These are phyloP conservation scores for Pomacea canaliculata DNA, from an alignment of 2,888 invertebrate genomes.

Conservation along the genomic window DNA sequence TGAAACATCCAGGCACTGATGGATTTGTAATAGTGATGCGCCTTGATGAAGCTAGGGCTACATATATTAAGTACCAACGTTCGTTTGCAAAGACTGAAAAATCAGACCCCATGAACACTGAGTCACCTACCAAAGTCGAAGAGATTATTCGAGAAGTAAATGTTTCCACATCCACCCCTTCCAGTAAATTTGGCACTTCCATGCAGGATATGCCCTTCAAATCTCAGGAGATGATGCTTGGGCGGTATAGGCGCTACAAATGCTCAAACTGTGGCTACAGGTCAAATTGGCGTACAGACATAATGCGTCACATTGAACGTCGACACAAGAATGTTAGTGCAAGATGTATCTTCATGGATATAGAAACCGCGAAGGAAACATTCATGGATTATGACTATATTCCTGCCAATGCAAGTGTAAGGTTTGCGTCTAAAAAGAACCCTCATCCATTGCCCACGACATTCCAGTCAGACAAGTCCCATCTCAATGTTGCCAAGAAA, in stretches of 20 bases:
- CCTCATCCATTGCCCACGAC: not conserved
- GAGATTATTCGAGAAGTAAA: not conserved
- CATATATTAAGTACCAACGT: slow-evolving; percentile 38
- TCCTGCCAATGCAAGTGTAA: slow-evolving; percentile 10
- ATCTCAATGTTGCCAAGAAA: not conserved
- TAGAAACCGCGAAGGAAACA: slow-evolving; percentile 51
- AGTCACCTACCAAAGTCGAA: not conserved
- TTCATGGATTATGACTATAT: slow-evolving; percentile 50
- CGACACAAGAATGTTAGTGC: slow-evolving; percentile 51
- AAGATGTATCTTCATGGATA: slow-evolving; percentile 49
- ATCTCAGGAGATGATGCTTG: slow-evolving; percentile 21
- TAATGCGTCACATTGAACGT: slow-evolving; percentile 90
- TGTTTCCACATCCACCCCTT: not conserved
- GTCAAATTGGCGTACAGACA: slow-evolving; percentile 97
- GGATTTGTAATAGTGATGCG: slow-evolving; percentile 60
- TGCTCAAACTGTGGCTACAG: slow-evolving; percentile 93
- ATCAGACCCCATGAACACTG: not conserved
- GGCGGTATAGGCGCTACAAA: slow-evolving; percentile 76
- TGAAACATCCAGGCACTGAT: slow-evolving; percentile 52
- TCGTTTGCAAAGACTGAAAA: not conserved
- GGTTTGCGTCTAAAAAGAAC: slow-evolving; percentile 17
- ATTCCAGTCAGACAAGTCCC: not conserved
- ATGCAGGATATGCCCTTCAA: slow-evolving; percentile 3
- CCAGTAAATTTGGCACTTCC: not conserved
- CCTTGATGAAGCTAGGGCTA: slow-evolving; percentile 62